Conservation (phyloP, 1,140 invertebrate genomes). For the Chlorops oryzae region DNA sequence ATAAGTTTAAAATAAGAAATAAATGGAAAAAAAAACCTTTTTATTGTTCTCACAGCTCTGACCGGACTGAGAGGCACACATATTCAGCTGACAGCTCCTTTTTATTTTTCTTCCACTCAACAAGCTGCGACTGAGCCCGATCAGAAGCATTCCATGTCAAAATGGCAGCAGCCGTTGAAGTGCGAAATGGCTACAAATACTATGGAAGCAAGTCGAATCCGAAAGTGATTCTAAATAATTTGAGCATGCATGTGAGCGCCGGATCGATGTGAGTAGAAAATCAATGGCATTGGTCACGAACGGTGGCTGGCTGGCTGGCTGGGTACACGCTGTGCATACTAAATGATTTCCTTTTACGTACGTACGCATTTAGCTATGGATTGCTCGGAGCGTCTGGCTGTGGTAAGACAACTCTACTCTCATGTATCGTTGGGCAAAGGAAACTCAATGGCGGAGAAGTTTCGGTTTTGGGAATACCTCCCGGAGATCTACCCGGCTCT, state of each 20-base stretch:
- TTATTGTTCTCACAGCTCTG: too few relatives aligned
- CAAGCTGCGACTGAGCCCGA: too few relatives aligned
- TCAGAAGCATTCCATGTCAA: too few relatives aligned
- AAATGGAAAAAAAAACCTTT: too few relatives aligned
- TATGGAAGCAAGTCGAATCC: conserved; percentile 51
- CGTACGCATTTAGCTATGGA: conserved; percentile 63
- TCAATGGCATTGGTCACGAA: conserved; percentile 15
- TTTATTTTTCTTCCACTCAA: too few relatives aligned
- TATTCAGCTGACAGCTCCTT: too few relatives aligned
- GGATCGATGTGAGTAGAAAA: conserved; percentile 54
- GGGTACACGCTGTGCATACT: background rate
- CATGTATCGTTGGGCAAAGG: conserved; percentile 76
- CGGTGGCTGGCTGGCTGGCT: too few relatives aligned
- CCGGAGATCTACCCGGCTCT: conserved; percentile 67
- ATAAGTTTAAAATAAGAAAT: too few relatives aligned
- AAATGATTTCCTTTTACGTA: background rate
- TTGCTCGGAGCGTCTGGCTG: conserved; percentile 79
- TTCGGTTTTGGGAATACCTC: conserved; percentile 69
- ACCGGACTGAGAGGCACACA: too few relatives aligned
- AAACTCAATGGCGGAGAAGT: conserved; percentile 68
- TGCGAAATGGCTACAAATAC: conserved; percentile 53
- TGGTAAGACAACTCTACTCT: conserved; percentile 78
- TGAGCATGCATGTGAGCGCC: conserved; percentile 55
- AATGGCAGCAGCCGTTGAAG: conserved; percentile 54
- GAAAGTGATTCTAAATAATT: conserved; percentile 52